Base-by-base conservation (phyloP, 2,113 vertebrate species). In the Montifringilla adamsi region DNA sequence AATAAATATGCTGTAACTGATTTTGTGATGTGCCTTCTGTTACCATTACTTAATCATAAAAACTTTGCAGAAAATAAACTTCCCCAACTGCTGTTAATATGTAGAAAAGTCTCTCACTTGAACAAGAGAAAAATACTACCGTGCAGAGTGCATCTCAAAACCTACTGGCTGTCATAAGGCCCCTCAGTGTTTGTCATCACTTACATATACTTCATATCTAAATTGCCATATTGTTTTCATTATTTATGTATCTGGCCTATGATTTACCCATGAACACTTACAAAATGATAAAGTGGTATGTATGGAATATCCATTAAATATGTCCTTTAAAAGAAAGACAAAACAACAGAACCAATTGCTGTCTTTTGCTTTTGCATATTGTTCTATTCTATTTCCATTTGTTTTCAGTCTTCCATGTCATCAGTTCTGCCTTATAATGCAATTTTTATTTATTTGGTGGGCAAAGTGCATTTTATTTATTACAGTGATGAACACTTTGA, bases 401-500 rank as follows among this genome's bases (percentile, higher is more conserved):
- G 2, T 69, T 87, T 55, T 66, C 30, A 47, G 17, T 52, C 26
- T 67, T 73, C 22, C 43, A 4, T 52, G 21, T 77, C 30, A 80
- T n/a, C 13, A 46, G 9, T 59, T 73, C 60, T 77, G 20, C 23
- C 11, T n/a, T 30, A 67, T 41, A 75, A 73, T 60, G 5, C 33
- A 37, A 3, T 30, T n/a, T 80, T 50, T 68, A 13, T 77, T 72
- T 58, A 30, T 84, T 69, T n/a, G 9, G 10, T 37, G 7, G 2
- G 9, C 49, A 80, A 70, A 37, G 4, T 44, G 1, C 24, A 21
- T 81, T 69, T 72, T 83, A 23, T 55, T n/a, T 75, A 41, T 55
- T 73, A 23, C 10, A 73, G 6, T 64, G 15, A 47, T 23, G 19
- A 75, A 35, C 0, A 0, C 2, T 74, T 87, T 18, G n/a, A 58